Base-by-base conservation (phyloP, 2,113 vertebrate genomes). In the Zosterops japonicus region DNA sequence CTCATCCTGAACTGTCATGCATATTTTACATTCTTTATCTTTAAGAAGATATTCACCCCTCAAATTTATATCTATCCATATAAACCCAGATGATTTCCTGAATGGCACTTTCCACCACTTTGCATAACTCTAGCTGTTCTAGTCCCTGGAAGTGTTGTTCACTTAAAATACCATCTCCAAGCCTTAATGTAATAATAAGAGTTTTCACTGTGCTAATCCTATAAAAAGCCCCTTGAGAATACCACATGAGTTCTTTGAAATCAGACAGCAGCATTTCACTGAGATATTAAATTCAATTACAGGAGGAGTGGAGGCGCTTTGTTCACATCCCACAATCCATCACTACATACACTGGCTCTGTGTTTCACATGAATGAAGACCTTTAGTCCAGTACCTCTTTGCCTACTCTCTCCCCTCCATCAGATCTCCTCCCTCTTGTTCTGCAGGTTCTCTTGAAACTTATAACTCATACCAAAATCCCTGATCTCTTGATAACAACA, bases 381-480 rank as follows among this genome's bases (percentile, higher is more conserved):
- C 61, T 89, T 68, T 68, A 29, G 69, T 69, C 77, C 64, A 85
- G 63, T 46, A 77, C 67, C 35, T 82, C 65, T 63, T 31, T 60
- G 57, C 50, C 11, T 67, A 11, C n/a, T 19, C 29, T 50, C 52
- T 60, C 65, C 87, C 20, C 33, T 60, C 35, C 9, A 3, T 33
- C 60, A 84, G 31, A 91, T 44, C 61, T 93, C 63, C 60, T 90
- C 69, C 56, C 68, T 85, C 83, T 85, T 80, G 68, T 89, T 84
- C 88, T 89, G 44, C 85, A 93, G 27, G 44, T 89, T 94, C 85
- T 60, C 64, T 68, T 80, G 64, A 77, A 82, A 89, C 50, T 79
- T 87, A 0, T 36, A 65, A 84, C 25, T 81, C 44, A 71, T 35
- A 79, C 23, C 55, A 74, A 89, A 88, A 87, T 70, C 59, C 36